Conservation (phyloP, 2,888 invertebrate genomes). For the Halocaridina rubra region DNA sequence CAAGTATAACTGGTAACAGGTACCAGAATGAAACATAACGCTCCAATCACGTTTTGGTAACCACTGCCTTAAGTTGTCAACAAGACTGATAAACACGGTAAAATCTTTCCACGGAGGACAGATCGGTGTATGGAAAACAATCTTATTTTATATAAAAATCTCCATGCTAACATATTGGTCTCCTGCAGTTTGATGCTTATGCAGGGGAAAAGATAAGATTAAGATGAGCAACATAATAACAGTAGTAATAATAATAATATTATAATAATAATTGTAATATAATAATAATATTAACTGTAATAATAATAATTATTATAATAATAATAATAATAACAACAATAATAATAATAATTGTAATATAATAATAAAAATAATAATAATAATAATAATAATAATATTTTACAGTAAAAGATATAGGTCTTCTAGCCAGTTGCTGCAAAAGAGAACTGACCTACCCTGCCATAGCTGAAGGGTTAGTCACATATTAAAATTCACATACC, state of each 20-base stretch:
- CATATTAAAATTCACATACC: conserved; percentile 47
- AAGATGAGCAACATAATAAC: not conserved
- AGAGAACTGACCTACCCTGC: conserved; percentile 54
- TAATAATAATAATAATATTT: too few species aligned
- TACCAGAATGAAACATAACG: conserved; percentile 38
- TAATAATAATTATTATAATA: not conserved
- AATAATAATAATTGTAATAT: not conserved
- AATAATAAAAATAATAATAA: not conserved
- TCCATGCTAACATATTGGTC: conserved; percentile 56
- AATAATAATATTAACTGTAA: not conserved
- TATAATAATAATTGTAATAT: conserved; percentile 20
- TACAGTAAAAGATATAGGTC: too few species aligned
- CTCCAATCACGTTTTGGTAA: conserved; percentile 50
- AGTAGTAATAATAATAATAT: not conserved
- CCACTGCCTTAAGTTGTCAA: conserved; percentile 48
- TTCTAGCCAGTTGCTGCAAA: conserved; percentile 47
- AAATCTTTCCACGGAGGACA: not conserved
- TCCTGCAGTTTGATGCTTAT: conserved; percentile 59
- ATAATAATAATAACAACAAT: not conserved
- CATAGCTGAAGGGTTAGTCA: conserved; percentile 60
- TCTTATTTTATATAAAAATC: conserved; percentile 24
- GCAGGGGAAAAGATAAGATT: conserved; percentile 47
- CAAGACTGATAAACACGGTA: too few species aligned
- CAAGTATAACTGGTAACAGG: conserved; percentile 32
- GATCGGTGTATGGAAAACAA: not conserved